Conservation (phyloP, 1,140 invertebrate species). For the Gonioctena quinquepunctata region DNA sequence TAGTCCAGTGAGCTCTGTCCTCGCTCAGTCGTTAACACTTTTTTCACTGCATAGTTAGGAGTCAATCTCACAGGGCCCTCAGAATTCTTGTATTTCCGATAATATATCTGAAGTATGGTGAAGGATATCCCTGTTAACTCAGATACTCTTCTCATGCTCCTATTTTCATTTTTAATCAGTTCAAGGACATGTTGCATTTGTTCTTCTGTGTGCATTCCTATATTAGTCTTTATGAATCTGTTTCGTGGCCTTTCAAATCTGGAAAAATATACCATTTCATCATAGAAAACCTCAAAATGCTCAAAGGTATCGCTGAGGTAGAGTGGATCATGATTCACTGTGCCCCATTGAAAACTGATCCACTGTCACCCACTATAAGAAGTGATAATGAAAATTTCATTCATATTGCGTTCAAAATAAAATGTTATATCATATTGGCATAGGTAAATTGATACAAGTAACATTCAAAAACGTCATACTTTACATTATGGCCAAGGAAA, state of each 20-base stretch:
- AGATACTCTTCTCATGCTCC: no score
- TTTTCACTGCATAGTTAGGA: background rate
- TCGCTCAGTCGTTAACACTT: background rate
- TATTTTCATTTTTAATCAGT: background rate
- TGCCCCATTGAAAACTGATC: background rate
- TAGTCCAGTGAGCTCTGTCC: background rate
- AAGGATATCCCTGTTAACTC: no score
- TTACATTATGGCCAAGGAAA: background rate
- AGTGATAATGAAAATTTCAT: background rate
- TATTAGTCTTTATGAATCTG: background rate
- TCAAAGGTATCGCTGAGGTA: background rate
- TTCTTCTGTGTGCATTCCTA: conserved; percentile 6
- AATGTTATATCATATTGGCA: background rate
- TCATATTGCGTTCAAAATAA: background rate
- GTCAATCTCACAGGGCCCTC: background rate
- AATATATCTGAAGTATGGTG: no score
- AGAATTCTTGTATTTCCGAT: no score
- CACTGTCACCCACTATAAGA: background rate
- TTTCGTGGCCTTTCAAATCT: background rate
- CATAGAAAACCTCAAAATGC: background rate
- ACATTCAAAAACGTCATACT: background rate
- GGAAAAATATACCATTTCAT: background rate
- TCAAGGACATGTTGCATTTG: background rate
- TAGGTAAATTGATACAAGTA: background rate
- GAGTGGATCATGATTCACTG: background rate